These are phyloP conservation scores for Gonioctena quinquepunctata DNA, from an alignment of 1,140 invertebrate species.

Conservation along the genomic window DNA sequence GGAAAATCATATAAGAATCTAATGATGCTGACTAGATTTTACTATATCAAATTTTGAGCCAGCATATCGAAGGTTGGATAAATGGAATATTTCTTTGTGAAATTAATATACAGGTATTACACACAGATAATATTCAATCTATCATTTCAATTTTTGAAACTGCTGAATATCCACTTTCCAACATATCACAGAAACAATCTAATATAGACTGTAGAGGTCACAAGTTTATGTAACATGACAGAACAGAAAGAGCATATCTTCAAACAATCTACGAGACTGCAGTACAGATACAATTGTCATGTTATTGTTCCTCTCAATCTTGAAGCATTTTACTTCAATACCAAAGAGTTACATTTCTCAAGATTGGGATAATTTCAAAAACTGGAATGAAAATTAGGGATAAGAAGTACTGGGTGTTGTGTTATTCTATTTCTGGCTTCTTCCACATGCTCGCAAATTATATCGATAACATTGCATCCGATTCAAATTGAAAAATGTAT, in stretches of 20 bases:
- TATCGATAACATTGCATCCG: no score
- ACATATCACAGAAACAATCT: neutral
- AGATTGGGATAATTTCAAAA: neutral
- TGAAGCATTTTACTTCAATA: no score
- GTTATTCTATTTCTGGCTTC: neutral
- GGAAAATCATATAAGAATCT: conserved; percentile 23
- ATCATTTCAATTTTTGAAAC: neutral
- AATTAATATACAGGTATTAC: conserved; percentile 5
- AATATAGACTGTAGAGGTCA: neutral
- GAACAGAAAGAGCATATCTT: no score
- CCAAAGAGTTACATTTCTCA: neutral
- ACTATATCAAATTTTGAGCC: conserved; percentile 45
- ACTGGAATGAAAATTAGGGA: neutral
- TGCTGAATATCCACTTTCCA: neutral
- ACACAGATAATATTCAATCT: neutral
- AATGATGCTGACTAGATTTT: conserved; percentile 42
- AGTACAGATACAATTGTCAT: no score
- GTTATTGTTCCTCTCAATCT: no score
- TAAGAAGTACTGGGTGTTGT: neutral
- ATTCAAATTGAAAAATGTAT: no score
- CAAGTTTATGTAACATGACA: neutral
- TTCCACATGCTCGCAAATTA: neutral
- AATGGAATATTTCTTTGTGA: conserved; percentile 33
- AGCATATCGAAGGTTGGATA: conserved; percentile 43
- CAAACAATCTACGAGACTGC: no score